Base-by-base conservation (phyloP, 2,888 invertebrate species). In the Calephelis perditalis region DNA sequence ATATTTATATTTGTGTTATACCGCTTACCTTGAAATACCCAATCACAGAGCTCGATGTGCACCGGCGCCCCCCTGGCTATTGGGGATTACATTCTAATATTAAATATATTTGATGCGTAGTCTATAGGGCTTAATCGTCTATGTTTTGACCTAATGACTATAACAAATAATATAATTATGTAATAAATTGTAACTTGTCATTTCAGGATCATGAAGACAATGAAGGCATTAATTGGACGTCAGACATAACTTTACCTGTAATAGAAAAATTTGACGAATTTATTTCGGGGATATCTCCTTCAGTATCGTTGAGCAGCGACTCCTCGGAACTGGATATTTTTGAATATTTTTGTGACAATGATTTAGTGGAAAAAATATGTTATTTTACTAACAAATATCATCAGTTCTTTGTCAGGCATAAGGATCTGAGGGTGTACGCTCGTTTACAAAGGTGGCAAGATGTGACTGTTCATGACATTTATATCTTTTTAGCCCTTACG, bases 401-500 rank as follows among this genome's bases (percentile, higher is more conserved):
- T 58, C 65, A 65, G 62, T 56, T 58, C 43, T 65, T 59, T 46
- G 40, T 65, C 49, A 63, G 66, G 60, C 61, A 65, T 63, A 55
- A 59, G 35, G 62, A 62, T 63, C 56, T 65, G 12, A 62, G 62
- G 56, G 5, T 60, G 43, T 60, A 63, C 56, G 62, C 63, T 55
- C 60, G 63, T 60, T 15, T 62, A 43, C 63, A 62, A 60, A 49
- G 56, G 57, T 63, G 63, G 65, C 57, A 43, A 0, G 66, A 66
- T 55, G 63, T 64, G 35, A 58, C 62, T 62, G 47, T 62, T 61
- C 10, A 63, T 2, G 63, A 64, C 26, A 57, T 67, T 58, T 66
- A 64, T 12, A 62, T 68, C 12, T 58, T 65, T 26, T 35, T 67
- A 60, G 67, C 68, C 15, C 9, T 68, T n/a, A 66, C 66, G 54